These are phyloP conservation scores for Gastrophryne carolinensis DNA, from an alignment of 2,797 vertebrate genomes.

Conservation along the genomic window DNA sequence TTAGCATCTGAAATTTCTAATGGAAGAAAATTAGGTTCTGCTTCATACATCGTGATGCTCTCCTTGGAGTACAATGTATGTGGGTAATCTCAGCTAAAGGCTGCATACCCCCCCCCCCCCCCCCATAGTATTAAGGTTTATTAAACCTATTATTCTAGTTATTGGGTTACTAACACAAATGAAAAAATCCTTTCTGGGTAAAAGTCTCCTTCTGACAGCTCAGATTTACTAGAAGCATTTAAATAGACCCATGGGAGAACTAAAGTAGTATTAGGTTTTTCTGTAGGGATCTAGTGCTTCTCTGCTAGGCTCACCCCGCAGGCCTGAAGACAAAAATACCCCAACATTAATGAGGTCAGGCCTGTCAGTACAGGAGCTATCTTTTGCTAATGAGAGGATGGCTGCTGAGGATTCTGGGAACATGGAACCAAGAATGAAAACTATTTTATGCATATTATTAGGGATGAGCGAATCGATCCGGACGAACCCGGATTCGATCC, in stretches of 20 bases:
- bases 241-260: not conserved
- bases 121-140: not conserved
- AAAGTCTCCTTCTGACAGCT: not conserved
- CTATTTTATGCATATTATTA: too few relatives aligned
- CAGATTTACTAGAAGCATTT: not conserved
- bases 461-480: too few relatives aligned
- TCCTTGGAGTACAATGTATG: too few relatives aligned
- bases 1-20: too few relatives aligned
- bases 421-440: too few relatives aligned
- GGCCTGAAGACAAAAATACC: not conserved
- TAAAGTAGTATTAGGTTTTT: not conserved
- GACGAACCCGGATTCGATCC: too few relatives aligned
- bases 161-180: too few relatives aligned
- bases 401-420: conserved; percentile 5
- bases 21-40: too few relatives aligned
- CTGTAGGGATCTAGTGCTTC: not conserved
- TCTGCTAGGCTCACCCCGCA: not conserved
- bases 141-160: not conserved
- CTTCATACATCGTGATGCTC: too few relatives aligned
- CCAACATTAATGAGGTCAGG: conserved; percentile 20
- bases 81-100: too few relatives aligned
- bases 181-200: not conserved
- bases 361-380: not conserved
- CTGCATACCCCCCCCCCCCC: too few relatives aligned
- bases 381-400: not conserved